A percentile compares a stretch with the other conserved stretches of the same genome.
Conservation (phyloP, 2,888 invertebrate species). For the Leptodirus hochenwartii region DNA sequence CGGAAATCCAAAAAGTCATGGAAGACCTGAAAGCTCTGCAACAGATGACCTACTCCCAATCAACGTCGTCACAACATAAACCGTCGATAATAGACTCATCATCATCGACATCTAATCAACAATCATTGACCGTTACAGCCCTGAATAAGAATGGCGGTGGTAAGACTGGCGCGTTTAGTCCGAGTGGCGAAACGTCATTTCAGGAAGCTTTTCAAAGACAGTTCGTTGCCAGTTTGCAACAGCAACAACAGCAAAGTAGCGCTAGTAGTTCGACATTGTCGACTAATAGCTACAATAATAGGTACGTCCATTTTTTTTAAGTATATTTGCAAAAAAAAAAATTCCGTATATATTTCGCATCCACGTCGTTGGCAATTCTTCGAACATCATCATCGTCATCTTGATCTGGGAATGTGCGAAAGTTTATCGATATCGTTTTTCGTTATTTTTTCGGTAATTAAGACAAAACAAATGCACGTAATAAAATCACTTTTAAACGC, state of each 20-base stretch:
- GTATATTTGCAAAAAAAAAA: too few species aligned
- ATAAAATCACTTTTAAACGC: too few species aligned
- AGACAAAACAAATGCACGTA: slow-evolving; percentile 9
- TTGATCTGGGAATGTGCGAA: slow-evolving; percentile 32
- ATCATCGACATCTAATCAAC: slow-evolving; percentile 16
- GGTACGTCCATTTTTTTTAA: too few species aligned
- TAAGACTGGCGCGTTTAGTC: too few species aligned
- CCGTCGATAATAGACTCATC: slow-evolving; percentile 2
- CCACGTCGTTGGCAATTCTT: slow-evolving; percentile 73
- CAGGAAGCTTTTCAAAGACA: slow-evolving; percentile 27
- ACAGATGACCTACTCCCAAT: too few species aligned
- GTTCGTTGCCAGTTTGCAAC: slow-evolving; percentile 17
- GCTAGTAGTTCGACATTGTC: slow-evolving; percentile 4
- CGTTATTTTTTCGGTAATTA: slow-evolving; percentile 26
- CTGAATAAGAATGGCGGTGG: slow-evolving; percentile 20
- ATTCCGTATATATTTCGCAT: slow-evolving; percentile 79
- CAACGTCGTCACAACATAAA: slow-evolving; percentile 23
- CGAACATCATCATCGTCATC: slow-evolving; percentile 60
- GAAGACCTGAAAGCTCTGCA: slow-evolving; percentile 29
- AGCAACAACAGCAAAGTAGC: neutral
- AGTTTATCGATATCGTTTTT: slow-evolving; percentile 8
- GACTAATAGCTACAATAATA: too few species aligned
- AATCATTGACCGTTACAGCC: slow-evolving; percentile 24
- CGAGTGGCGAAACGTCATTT: too few species aligned
- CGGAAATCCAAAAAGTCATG: slow-evolving; percentile 30